phyloP scores from a whole-genome alignment of 2,797 vertebrate species.

The Cephalopachus bancanus region DNA sequence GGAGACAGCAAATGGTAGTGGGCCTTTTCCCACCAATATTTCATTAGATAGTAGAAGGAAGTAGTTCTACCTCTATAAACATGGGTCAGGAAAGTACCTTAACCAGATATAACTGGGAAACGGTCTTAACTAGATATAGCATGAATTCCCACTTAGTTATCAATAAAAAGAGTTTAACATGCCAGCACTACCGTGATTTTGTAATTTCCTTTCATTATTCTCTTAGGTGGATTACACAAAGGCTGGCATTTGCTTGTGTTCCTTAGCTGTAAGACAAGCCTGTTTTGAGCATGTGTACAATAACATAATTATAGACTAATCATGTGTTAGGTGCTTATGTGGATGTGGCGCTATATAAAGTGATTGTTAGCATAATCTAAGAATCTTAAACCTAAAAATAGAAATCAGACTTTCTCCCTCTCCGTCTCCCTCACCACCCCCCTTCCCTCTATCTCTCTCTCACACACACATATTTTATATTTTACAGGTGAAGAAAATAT shows the following conservation, averaged over 20 bases:
- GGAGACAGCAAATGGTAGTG: not conserved
- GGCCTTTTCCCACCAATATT: not conserved
- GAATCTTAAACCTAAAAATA: slow-evolving; percentile 13
- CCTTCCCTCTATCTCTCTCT: not conserved
- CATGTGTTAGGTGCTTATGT: not conserved
- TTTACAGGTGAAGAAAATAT: not conserved
- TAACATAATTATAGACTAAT: not conserved
- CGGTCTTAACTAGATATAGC: not conserved
- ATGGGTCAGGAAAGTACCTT: not conserved
- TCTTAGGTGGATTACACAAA: not conserved
- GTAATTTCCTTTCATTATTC: not conserved
- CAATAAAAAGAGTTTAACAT: not conserved
- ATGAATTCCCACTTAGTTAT: slow-evolving; percentile 2
- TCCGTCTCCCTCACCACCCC: not conserved
- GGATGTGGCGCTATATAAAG: not conserved
- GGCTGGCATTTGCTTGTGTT: not conserved
- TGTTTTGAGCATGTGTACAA: not conserved
- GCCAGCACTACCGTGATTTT: not conserved
- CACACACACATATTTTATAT: not conserved
- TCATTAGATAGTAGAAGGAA: slow-evolving; percentile 38
- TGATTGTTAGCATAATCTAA: not conserved
- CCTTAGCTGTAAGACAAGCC: not conserved
- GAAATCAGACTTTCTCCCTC: not conserved
- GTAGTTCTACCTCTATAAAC: not conserved
- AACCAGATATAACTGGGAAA: not conserved